phyloP scores from a whole-genome alignment of 2,888 invertebrate genomes.

The Tiphia femorata region DNA sequence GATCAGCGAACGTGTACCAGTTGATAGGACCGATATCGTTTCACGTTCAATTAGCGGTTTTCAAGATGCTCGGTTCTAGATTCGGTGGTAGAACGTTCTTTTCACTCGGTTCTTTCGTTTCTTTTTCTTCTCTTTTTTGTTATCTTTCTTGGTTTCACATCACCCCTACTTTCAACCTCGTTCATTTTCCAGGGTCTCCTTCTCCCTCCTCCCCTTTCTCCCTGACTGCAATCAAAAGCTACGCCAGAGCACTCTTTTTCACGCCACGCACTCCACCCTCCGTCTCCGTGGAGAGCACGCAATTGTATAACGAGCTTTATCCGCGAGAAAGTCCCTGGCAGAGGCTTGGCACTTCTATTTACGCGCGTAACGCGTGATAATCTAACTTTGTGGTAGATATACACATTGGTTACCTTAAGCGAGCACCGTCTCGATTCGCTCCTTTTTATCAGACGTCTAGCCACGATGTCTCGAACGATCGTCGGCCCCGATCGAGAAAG shows the following conservation, averaged over 20 bases:
- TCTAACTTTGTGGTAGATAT: slow-evolving; percentile 11
- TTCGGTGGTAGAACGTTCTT: no score
- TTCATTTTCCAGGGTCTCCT: no score
- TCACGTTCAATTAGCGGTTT: no score
- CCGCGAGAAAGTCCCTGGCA: slow-evolving; percentile 9
- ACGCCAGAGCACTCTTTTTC: not conserved
- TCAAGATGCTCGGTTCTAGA: no score
- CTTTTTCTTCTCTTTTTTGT: not conserved
- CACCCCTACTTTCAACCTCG: no score
- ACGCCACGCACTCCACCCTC: no score
- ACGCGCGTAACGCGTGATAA: slow-evolving; percentile 3
- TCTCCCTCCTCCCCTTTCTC: not conserved
- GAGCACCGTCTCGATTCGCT: not conserved
- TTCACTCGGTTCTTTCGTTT: not conserved
- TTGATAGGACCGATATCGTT: no score
- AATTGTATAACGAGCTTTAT: slow-evolving; percentile 16
- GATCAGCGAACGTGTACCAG: no score
- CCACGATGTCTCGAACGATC: no score
- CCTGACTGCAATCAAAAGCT: not conserved
- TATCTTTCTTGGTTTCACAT: not conserved
- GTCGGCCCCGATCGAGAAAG: slow-evolving; percentile 2
- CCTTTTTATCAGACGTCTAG: no score
- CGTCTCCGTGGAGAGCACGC: slow-evolving; percentile 12
- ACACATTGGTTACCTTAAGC: not conserved
- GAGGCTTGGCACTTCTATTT: slow-evolving; percentile 19